Evolutionary conservation across 2,888 invertebrate species (phyloP).

Genomic region (Ophion obscuratus): DNA sequence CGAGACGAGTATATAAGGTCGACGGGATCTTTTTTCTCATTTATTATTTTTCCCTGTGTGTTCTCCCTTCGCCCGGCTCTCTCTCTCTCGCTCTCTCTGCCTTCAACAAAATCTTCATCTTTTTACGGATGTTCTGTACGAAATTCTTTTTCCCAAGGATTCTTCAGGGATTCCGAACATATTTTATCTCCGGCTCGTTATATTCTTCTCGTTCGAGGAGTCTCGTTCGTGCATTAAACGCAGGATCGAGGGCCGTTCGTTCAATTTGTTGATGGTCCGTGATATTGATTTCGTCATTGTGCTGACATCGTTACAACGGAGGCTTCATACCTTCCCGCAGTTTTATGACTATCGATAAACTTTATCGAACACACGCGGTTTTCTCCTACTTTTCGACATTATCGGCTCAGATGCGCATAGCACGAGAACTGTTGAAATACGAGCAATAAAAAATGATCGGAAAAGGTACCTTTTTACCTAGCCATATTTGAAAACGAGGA

Average conservation of each 20-base stretch:
- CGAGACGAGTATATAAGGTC: conserved; percentile 26
- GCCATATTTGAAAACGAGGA: background rate
- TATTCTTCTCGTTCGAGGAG: background rate
- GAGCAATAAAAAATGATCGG: background rate
- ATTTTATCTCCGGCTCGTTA: conserved; percentile 11
- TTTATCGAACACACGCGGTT: conserved; percentile 14
- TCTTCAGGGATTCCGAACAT: background rate
- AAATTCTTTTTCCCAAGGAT: background rate
- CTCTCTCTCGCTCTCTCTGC: background rate
- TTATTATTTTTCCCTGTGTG: conserved; percentile 3
- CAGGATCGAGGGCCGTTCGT: background rate
- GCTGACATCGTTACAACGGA: conserved; percentile 13
- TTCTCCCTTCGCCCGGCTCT: background rate
- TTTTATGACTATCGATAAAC: conserved; percentile 42
- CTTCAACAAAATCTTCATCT: background rate
- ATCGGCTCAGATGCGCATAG: background rate
- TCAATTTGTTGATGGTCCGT: background rate
- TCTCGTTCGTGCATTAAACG: background rate
- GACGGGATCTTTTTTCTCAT: background rate
- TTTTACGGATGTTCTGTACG: background rate
- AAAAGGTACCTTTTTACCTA: background rate
- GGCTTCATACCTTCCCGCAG: background rate
- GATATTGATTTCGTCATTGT: background rate
- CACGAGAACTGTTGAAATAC: background rate
- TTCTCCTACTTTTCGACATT: background rate